Evolutionary conservation across 2,113 vertebrate species (phyloP).

Genomic region (Atlantisia rogersi): DNA sequence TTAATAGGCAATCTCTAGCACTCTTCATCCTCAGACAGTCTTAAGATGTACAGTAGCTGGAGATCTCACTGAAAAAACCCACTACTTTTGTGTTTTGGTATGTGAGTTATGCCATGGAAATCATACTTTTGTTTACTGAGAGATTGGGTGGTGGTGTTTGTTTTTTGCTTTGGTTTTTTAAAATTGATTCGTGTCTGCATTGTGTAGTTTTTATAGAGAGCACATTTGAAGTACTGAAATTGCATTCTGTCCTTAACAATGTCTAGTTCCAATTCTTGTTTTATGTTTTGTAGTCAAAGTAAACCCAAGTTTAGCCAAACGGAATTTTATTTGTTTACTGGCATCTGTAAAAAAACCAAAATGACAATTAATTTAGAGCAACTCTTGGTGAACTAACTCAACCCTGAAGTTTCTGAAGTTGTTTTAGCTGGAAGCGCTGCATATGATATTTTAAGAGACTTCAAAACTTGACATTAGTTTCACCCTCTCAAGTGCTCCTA

Average conservation of each 20-base stretch:
- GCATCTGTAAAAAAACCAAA: background rate
- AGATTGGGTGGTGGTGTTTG: background rate
- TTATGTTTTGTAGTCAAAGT: background rate
- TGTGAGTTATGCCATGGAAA: background rate
- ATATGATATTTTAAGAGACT: background rate
- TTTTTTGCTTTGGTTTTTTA: background rate
- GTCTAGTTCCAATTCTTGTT: background rate
- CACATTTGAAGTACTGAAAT: background rate
- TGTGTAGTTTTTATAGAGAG: background rate
- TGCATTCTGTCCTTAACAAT: background rate
- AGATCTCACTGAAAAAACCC: background rate
- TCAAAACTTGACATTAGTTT: background rate
- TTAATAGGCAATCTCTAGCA: background rate
- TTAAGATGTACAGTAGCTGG: background rate
- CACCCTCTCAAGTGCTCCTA: background rate
- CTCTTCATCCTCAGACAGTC: background rate
- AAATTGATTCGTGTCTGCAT: background rate
- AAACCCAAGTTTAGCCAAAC: background rate
- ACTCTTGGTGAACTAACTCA: background rate
- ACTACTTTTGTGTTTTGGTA: background rate
- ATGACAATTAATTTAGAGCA: background rate
- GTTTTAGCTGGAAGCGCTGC: background rate
- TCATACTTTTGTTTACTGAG: background rate
- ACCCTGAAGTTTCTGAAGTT: background rate
- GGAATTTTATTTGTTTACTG: slow-evolving; percentile 22